These are phyloP conservation scores for Montipora efflorescens DNA, from an alignment of 64 coral and sea anemone genomes.

Conservation along the genomic window DNA sequence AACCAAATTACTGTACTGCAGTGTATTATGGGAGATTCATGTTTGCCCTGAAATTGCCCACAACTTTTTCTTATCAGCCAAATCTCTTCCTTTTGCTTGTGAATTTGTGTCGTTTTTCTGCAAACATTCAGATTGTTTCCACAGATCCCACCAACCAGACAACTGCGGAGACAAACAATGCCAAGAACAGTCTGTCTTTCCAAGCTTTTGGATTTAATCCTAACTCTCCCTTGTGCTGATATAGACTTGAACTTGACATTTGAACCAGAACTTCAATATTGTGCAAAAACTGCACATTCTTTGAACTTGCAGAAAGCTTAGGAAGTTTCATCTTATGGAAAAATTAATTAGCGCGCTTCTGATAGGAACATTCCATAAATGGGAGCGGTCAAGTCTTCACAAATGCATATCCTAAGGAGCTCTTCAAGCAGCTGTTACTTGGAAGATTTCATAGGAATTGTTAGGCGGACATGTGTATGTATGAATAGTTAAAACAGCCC, in stretches of 20 bases:
- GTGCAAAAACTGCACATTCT: slow-evolving; percentile 40
- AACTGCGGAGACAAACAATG: slow-evolving; percentile 8
- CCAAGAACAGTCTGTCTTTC: slow-evolving; percentile 47
- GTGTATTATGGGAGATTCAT: neutral
- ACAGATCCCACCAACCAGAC: slow-evolving; percentile 9
- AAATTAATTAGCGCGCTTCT: slow-evolving; percentile 54
- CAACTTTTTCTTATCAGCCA: neutral
- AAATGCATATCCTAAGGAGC: slow-evolving; percentile 32
- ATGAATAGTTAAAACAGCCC: slow-evolving; percentile 29
- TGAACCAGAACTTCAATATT: slow-evolving; percentile 19
- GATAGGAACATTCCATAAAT: slow-evolving; percentile 46
- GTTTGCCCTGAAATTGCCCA: neutral
- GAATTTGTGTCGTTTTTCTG: slow-evolving; percentile 51
- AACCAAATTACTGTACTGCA: too few species aligned
- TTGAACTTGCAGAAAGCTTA: slow-evolving; percentile 45
- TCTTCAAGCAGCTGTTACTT: slow-evolving; percentile 23
- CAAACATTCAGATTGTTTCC: slow-evolving; percentile 59
- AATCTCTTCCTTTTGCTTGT: slow-evolving; percentile 11
- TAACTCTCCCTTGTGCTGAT: slow-evolving; percentile 24
- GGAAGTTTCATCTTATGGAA: slow-evolving; percentile 44
- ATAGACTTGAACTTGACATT: slow-evolving; percentile 52
- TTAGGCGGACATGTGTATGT: slow-evolving; percentile 62
- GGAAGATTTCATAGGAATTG: slow-evolving; percentile 56
- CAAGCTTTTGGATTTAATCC: slow-evolving; percentile 54
- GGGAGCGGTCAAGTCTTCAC: slow-evolving; percentile 51